Evolutionary conservation across 2,797 vertebrate species (phyloP).

Genomic region (Eulemur rubriventer): DNA sequence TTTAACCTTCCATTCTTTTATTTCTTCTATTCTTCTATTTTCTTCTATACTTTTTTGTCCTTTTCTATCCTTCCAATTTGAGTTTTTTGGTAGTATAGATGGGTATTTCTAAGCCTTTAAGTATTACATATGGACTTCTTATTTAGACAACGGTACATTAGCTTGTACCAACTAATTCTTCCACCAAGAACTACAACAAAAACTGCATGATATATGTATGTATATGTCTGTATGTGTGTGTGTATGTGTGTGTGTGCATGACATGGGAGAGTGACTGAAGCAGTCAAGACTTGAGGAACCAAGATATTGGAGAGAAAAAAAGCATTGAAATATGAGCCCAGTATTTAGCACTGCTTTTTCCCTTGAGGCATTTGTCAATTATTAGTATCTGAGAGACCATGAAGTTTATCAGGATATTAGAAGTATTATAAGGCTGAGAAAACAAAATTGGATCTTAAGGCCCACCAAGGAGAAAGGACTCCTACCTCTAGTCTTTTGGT

Average conservation of each 20-base stretch:
- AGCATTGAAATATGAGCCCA: neutral
- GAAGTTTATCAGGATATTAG: neutral
- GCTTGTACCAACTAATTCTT: neutral
- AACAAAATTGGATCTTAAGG: neutral
- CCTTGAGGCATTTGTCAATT: neutral
- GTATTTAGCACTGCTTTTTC: neutral
- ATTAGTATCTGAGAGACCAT: neutral
- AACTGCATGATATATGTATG: neutral
- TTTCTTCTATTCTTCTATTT: neutral
- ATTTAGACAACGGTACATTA: neutral
- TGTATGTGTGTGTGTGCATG: neutral
- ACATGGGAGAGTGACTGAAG: neutral
- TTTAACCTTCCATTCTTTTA: neutral
- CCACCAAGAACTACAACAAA: neutral
- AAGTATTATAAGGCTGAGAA: neutral
- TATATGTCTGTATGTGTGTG: too few species aligned
- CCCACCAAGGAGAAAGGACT: neutral
- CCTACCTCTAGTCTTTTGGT: neutral
- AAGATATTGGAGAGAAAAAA: neutral
- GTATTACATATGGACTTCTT: neutral
- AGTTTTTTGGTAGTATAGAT: neutral
- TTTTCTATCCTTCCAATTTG: neutral
- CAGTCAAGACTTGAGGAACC: neutral
- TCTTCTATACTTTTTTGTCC: neutral
- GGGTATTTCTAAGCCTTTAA: neutral